phyloP scores from a whole-genome alignment of 2,797 vertebrate species.

The Bradypodion pumilum region DNA sequence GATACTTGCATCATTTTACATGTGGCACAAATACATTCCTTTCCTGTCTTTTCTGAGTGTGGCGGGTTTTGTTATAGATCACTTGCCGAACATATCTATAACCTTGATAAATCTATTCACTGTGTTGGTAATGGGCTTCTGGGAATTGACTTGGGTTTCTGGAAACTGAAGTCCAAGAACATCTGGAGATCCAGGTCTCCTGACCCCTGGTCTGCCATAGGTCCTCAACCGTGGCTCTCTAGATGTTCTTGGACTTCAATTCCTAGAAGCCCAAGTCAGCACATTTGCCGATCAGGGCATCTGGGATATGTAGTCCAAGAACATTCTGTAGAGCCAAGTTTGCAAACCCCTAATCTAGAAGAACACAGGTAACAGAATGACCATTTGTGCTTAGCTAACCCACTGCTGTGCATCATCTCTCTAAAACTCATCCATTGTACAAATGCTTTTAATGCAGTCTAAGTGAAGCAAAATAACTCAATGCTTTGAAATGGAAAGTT shows the following conservation, averaged over 20 bases:
- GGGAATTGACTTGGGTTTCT: too few relatives aligned
- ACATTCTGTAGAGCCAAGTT: too few relatives aligned
- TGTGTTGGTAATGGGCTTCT: conserved; percentile 74
- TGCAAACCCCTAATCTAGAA: background rate
- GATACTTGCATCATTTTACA: conserved; percentile 61
- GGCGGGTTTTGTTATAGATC: conserved; percentile 72
- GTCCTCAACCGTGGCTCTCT: too few relatives aligned
- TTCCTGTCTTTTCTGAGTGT: conserved; percentile 40
- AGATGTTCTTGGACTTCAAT: too few relatives aligned
- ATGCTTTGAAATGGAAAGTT: conserved; percentile 27
- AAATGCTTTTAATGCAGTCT: conserved; percentile 28
- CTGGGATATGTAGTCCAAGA: too few relatives aligned
- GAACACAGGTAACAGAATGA: background rate
- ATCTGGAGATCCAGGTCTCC: too few relatives aligned
- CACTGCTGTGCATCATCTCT: background rate
- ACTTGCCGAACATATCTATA: conserved; percentile 67
- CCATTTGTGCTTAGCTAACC: background rate
- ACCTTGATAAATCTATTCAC: conserved; percentile 74
- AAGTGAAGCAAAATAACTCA: conserved; percentile 36
- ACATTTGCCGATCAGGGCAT: too few relatives aligned
- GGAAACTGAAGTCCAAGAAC: too few relatives aligned
- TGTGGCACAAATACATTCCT: conserved; percentile 59
- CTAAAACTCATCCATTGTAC: conserved; percentile 11
- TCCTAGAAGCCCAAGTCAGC: too few relatives aligned
- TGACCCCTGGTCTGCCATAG: too few relatives aligned